These are phyloP conservation scores for Hetaerina titia DNA, from an alignment of 2,888 invertebrate genomes.

Conservation along the genomic window DNA sequence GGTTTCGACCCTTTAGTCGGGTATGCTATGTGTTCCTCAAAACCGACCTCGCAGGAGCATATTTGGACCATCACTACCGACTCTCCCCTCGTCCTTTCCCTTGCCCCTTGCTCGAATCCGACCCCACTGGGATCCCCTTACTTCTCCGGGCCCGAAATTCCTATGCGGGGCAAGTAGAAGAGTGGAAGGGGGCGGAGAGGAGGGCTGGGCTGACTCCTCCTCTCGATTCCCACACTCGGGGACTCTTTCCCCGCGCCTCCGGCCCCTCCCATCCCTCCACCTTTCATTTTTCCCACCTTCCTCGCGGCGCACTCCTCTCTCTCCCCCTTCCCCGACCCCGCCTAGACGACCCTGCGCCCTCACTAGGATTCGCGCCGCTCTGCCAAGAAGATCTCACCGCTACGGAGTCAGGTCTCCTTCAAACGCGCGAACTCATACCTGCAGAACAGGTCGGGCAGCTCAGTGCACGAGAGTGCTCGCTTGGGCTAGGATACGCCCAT, in stretches of 20 bases:
- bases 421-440: not conserved
- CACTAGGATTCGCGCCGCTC: not conserved
- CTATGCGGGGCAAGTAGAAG: not conserved
- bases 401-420: not conserved
- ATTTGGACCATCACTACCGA: not conserved
- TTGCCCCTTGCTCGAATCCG: not conserved
- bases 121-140: not conserved
- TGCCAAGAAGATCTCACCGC: not conserved
- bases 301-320: not conserved
- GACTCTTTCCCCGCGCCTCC: not conserved
- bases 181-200: not conserved
- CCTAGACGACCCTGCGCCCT: slow-evolving; percentile 44
- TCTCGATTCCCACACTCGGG: not conserved
- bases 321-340: slow-evolving; percentile 38
- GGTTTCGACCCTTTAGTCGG: not conserved
- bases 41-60: not conserved
- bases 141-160: not conserved
- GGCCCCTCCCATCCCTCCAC: not conserved
- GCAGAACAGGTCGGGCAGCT: not conserved
- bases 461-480: not conserved
- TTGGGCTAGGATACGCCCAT: not conserved
- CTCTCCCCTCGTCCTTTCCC: not conserved
- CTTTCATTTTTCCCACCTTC: slow-evolving; percentile 41
- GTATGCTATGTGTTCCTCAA: not conserved
- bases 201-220: not conserved